Conservation (phyloP, 2,113 vertebrate species). For the Eubucco bourcierii region DNA sequence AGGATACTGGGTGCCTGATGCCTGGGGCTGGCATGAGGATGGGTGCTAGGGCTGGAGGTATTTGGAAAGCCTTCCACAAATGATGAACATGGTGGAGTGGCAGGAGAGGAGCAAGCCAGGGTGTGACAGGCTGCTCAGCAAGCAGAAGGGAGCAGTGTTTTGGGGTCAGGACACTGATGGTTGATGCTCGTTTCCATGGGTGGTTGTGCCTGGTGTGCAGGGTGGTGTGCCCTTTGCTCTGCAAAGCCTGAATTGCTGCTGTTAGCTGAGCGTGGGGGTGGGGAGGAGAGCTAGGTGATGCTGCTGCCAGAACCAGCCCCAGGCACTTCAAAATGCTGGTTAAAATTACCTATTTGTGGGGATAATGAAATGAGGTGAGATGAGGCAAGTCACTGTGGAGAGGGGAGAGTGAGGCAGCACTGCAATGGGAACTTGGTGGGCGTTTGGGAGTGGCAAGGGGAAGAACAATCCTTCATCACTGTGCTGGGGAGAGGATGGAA, state of each 20-base stretch:
- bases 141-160: neutral
- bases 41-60: accelerated
- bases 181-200: neutral
- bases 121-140: neutral
- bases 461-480: accelerated
- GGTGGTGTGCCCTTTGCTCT: neutral
- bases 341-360: neutral
- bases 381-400: accelerated
- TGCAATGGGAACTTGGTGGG: neutral
- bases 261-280: neutral
- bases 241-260: neutral
- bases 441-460: neutral
- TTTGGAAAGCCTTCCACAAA: accelerated
- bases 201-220: accelerated
- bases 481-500: accelerated
- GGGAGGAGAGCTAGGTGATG: neutral
- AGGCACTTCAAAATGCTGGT: accelerated
- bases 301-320: neutral
- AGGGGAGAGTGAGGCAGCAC: neutral
- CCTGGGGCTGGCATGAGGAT: neutral
- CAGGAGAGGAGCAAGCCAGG: neutral
- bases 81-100: neutral
- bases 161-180: neutral
- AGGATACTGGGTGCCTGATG: neutral
- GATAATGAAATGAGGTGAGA: neutral